These are phyloP conservation scores for Labeo calbasu DNA, from an alignment of 2,797 vertebrate species.

Conservation along the genomic window DNA sequence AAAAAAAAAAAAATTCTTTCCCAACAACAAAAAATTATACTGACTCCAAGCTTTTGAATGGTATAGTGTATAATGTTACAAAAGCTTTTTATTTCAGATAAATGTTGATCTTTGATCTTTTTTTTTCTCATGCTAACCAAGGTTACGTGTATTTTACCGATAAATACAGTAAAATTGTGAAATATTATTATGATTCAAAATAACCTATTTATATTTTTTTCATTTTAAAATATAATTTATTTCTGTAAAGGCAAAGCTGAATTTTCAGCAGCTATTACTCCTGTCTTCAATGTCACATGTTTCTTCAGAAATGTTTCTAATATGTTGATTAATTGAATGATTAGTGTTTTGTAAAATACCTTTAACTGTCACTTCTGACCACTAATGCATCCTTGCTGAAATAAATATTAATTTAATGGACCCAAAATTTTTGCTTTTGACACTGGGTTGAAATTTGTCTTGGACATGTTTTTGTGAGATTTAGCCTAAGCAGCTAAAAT, in stretches of 20 bases:
- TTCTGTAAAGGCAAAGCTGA: no score
- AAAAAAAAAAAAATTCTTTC: no score
- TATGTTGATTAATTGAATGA: not conserved
- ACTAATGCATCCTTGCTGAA: not conserved
- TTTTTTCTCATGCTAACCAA: not conserved
- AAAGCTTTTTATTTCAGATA: no score
- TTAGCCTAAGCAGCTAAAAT: not conserved
- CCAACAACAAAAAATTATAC: no score
- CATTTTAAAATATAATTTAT: no score
- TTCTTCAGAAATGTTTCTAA: not conserved
- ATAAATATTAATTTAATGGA: not conserved
- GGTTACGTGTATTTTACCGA: not conserved
- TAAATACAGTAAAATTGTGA: not conserved
- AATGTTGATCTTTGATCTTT: no score
- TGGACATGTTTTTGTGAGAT: conserved; percentile 1
- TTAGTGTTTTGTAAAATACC: not conserved
- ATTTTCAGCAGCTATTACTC: not conserved
- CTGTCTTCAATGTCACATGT: not conserved
- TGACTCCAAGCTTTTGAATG: no score
- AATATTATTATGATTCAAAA: not conserved
- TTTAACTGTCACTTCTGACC: not conserved
- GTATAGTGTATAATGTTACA: no score
- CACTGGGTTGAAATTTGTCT: not conserved
- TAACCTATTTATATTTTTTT: not conserved
- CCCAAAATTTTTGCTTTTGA: not conserved